phyloP scores from a whole-genome alignment of 1,140 invertebrate genomes.

The Sinonovacula constricta region DNA sequence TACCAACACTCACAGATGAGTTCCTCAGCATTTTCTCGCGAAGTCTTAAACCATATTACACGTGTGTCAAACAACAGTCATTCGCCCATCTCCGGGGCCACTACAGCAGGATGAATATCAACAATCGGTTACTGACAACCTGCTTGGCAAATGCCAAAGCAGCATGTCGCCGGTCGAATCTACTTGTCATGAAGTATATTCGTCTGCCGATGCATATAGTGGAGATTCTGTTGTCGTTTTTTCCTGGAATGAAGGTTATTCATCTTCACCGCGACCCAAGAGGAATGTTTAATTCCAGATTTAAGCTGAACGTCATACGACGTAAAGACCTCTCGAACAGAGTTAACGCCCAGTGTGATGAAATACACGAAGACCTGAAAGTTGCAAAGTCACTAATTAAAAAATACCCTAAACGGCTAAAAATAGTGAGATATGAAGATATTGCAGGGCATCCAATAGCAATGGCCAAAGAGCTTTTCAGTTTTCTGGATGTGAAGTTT shows the following conservation, averaged over 20 bases:
- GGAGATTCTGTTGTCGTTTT: slow-evolving; percentile 1
- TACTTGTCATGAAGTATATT: slow-evolving; percentile 15
- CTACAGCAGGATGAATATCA: no score
- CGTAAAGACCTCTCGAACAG: no score
- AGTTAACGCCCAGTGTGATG: no score
- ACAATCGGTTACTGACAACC: no score
- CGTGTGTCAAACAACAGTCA: no score
- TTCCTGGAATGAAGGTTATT: slow-evolving; percentile 34
- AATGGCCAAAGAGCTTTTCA: neutral
- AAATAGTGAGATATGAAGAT: slow-evolving; percentile 16
- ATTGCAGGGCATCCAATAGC: slow-evolving; percentile 17
- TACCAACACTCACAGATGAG: neutral
- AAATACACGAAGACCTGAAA: slow-evolving; percentile 10
- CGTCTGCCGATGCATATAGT: slow-evolving; percentile 10
- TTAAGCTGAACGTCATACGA: neutral
- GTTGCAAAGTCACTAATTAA: slow-evolving; percentile 2
- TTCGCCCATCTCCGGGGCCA: no score
- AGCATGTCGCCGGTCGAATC: neutral
- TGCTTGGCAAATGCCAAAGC: no score
- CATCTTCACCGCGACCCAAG: slow-evolving; percentile 36
- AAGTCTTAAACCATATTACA: slow-evolving; percentile 23
- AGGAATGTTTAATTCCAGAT: slow-evolving; percentile 15
- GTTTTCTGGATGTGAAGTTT: slow-evolving; percentile 19
- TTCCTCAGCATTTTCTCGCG: slow-evolving; percentile 31
- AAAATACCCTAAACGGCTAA: neutral